Evolutionary conservation across 1,140 invertebrate genomes (phyloP).

Genomic region (Zaprionus tsacasi): DNA sequence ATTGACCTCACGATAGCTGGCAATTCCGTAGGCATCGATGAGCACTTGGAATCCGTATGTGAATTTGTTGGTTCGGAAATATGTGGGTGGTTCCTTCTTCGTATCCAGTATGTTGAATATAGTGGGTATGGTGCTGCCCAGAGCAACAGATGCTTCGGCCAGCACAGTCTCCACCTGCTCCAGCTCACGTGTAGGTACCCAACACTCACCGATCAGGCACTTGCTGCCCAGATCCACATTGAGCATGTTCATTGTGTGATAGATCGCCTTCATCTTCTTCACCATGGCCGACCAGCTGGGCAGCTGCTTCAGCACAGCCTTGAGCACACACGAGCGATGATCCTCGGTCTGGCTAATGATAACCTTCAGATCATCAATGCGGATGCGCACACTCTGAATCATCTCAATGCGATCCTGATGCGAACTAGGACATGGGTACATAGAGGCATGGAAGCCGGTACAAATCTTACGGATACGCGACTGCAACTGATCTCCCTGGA

Average conservation of each 20-base stretch:
- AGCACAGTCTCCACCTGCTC: constrained; percentile 94
- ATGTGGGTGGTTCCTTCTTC: constrained; percentile 90
- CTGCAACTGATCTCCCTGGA: constrained; percentile 99
- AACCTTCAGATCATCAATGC: constrained; percentile 97
- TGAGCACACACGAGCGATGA: constrained; percentile 96
- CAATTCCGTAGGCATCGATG: constrained; percentile 93
- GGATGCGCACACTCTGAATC: constrained; percentile 95
- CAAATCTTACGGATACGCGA: constrained; percentile 98
- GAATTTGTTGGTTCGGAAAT: constrained; percentile 92
- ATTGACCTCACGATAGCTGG: constrained; percentile 90
- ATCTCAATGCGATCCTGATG: constrained; percentile 95
- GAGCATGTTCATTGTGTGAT: constrained; percentile 94
- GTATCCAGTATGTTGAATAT: constrained; percentile 94
- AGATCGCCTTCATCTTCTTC: constrained; percentile 95
- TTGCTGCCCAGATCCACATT: constrained; percentile 95
- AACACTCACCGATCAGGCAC: constrained; percentile 98
- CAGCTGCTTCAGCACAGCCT: constrained; percentile 96
- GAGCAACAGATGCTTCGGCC: constrained; percentile 94
- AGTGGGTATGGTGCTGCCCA: constrained; percentile 95
- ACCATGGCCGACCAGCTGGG: constrained; percentile 96
- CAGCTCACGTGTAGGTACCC: constrained; percentile 95
- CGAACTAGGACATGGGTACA: constrained; percentile 98
- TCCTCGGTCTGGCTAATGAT: constrained; percentile 97
- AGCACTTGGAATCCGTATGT: constrained; percentile 92
- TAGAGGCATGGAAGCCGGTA: constrained; percentile 96